A percentile compares a stretch with the other conserved stretches of the same genome.
Evolutionary conservation across 1,140 invertebrate genomes (phyloP).

Genomic region (Agraylea sexmaculata): DNA sequence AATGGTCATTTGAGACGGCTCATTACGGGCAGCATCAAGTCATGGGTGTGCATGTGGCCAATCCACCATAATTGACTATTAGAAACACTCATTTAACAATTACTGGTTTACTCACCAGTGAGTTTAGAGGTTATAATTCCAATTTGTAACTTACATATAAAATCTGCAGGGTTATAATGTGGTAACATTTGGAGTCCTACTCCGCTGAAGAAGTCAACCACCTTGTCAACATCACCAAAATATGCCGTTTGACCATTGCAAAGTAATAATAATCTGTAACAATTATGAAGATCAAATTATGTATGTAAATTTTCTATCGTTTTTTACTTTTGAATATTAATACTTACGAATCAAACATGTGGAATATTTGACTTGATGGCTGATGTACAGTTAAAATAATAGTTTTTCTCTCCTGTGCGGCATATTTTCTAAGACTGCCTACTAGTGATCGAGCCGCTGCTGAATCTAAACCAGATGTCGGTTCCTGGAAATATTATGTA

Average conservation of each 20-base stretch:
- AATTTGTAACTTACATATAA: conserved; percentile 74
- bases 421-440: conserved; percentile 60
- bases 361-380: conserved; percentile 80
- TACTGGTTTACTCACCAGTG: too few relatives aligned
- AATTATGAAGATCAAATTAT: conserved; percentile 1
- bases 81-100: too few relatives aligned
- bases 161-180: conserved; percentile 80
- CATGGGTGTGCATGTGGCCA: too few relatives aligned
- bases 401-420: conserved; percentile 66
- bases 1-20: too few relatives aligned
- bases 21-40: too few relatives aligned
- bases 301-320: too few relatives aligned
- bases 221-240: conserved; percentile 63
- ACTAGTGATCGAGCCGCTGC: conserved; percentile 69
- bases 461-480: conserved; percentile 76
- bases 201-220: conserved; percentile 63
- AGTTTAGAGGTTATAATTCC: too few relatives aligned
- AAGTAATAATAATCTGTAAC: conserved; percentile 54
- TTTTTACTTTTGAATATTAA: too few relatives aligned
- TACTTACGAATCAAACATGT: conserved; percentile 56
- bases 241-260: conserved; percentile 70
- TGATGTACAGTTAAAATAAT: conserved; percentile 77
- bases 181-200: conserved; percentile 63
- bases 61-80: too few relatives aligned
- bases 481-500: conserved; percentile 51